Evolutionary conservation across 2,113 vertebrate genomes (phyloP).

Genomic region (Hemiprocne comata): DNA sequence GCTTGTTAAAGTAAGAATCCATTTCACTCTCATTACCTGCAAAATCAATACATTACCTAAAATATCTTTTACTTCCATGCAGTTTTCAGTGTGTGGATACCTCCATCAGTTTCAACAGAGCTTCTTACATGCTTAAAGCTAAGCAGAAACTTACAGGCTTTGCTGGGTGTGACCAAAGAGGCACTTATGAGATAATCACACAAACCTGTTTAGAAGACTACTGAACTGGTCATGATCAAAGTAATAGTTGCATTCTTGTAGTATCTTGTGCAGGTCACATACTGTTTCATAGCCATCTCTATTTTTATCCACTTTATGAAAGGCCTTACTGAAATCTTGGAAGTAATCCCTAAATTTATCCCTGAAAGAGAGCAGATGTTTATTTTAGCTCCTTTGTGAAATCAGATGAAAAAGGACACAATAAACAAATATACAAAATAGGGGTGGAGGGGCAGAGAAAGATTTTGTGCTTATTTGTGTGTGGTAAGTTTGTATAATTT

Average conservation of each 20-base stretch:
- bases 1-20: not conserved
- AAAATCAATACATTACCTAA: not conserved
- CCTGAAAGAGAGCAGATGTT: constrained; percentile 60
- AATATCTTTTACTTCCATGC: not conserved
- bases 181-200: not conserved
- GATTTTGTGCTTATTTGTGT: not conserved
- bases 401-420: not conserved
- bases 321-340: constrained; percentile 54
- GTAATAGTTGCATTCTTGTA: constrained; percentile 31
- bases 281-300: not conserved
- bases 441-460: not conserved
- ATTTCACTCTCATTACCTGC: not conserved
- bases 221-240: constrained; percentile 46
- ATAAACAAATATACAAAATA: constrained; percentile 6
- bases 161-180: not conserved
- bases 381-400: constrained; percentile 22
- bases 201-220: constrained; percentile 61
- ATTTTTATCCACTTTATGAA: constrained; percentile 35
- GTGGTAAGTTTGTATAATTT: not conserved
- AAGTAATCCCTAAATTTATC: constrained; percentile 61
- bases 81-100: not conserved
- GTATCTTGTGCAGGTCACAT: constrained; percentile 23
- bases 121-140: not conserved
- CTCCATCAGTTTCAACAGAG: not conserved
- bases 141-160: not conserved